Evolutionary conservation across 2,797 vertebrate genomes (phyloP), one percentile per base, ranked within the genome.

Genomic region (Poliocrania exsul): DNA sequence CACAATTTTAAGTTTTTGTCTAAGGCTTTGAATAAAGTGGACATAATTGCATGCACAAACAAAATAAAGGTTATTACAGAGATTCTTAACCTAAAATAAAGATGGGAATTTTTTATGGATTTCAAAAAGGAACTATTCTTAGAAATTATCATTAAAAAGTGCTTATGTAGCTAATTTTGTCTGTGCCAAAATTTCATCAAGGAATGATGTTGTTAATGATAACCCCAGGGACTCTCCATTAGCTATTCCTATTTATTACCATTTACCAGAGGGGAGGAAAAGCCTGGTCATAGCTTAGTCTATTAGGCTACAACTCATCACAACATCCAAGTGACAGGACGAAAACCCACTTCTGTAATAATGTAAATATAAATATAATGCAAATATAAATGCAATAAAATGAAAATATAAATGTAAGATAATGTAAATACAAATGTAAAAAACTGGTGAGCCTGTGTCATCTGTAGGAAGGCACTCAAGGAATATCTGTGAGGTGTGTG

Each of bases 171-270:
- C 33, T 73, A 40, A 62, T n/a, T 80, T 4, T 40, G 16, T n/a
- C 58, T 61, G 6, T 78, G 42, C 33, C 54, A 90, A 86, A 92
- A 88, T 46, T 80, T 50, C 78, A 42, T 7, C 57, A 65, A 28
- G 14, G 13, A 82, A 29, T 42, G 5, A 53, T 25, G 16, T 20
- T 64, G 60, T 31, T 54, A 81, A 47, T 28, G 51, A 54, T 51
- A 56, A 53, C 11, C 42, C n/a, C 24, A 40, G 16, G 13, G 17
- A 82, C 8, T 40, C 40, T 82, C 29, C 49, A 77, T 54, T 23
- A 87, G 49, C 35, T 88, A 53, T 18, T 87, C 18, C 49, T 92
- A 40, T 80, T 80, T 77, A 60, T 40, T 77, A 92, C 65, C 15
- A 56, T 66, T 61, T 65, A 60, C 10, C 31, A 74, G 40, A 73